Evolutionary conservation across 2,113 vertebrate genomes (phyloP), one percentile per base, ranked within the genome.

Genomic region (Pao palembangensis): DNA sequence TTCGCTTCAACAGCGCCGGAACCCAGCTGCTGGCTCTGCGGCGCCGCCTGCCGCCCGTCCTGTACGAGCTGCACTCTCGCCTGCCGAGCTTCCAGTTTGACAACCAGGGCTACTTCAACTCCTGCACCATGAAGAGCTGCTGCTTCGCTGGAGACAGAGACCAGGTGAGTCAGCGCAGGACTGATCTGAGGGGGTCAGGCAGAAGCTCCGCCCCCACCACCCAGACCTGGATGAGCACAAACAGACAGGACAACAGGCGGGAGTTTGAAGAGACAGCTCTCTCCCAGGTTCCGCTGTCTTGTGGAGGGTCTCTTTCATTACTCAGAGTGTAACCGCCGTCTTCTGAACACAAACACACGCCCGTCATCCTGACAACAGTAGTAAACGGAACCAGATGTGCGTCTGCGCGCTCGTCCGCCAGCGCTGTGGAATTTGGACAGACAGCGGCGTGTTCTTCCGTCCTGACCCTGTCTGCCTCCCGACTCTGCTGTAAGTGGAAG

Each of bases 61-160:
- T 99, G 60, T 98, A 98, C 14, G 97, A 99, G 81, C 94, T 99
- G 60, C 96, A 98, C 87, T 97, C 96, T 3, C 93, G 96, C 3
- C 93, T 98, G 77, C 96, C 97, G 8, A 94, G 95, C 86, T 98
- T 96, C 90, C 96, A 99, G 91, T 99, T 99, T 11, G 96, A 99
- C 90, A 98, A 99, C 93, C 96, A 98, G 73, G 97, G 97, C 3
- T 99, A 99, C 88, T 99, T 98, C 88, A 99, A 99, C 82, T 99
- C 95, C 4, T 99, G 96, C 64, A 99, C 97, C 64, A 99, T 99
- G 97, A 99, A 99, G 81, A 99, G 97, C 87, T 99, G 96, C 91
- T 99, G 97, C 71, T 99, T 99, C 46, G 97, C 97, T 0, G 97
- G 97, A 14, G 96, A 99, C 88, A 91, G 92, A 59, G 96, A 99